Evolutionary conservation across 2,888 invertebrate genomes (phyloP).

Genomic region (Tortricodes alternella): DNA sequence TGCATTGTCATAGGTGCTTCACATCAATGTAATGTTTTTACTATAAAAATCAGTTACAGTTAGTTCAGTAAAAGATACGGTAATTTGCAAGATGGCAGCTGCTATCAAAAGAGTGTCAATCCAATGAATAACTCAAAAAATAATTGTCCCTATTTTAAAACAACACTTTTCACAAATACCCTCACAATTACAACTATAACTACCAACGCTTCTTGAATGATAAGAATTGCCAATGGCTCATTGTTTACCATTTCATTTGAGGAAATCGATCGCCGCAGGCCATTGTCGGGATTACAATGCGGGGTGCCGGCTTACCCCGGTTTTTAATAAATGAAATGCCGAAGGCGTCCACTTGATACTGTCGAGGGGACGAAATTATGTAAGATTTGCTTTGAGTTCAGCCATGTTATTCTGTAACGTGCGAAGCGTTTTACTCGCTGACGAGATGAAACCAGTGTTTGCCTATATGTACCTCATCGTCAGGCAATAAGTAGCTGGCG

Average conservation of each 20-base stretch:
- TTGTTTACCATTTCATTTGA: constrained; percentile 75
- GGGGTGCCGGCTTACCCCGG: constrained; percentile 49
- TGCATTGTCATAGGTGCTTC: no score
- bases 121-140: no score
- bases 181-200: no score
- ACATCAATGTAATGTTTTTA: no score
- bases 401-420: neutral
- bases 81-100: no score
- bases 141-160: no score
- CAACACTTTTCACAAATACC: no score
- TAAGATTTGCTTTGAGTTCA: neutral
- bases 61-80: no score
- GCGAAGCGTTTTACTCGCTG: neutral
- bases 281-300: constrained; percentile 55
- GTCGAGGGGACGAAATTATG: constrained; percentile 1
- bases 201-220: neutral
- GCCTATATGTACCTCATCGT: no score
- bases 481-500: no score
- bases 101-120: no score
- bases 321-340: constrained; percentile 61
- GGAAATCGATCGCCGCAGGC: constrained; percentile 71
- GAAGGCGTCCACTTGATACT: constrained; percentile 29
- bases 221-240: constrained; percentile 60
- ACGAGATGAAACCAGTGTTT: neutral
- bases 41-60: no score